A percentile compares a stretch with the other conserved stretches of the same genome.
These are phyloP conservation scores for Onychostoma macrolepis DNA, from an alignment of 2,113 vertebrate genomes.

Conservation along the genomic window DNA sequence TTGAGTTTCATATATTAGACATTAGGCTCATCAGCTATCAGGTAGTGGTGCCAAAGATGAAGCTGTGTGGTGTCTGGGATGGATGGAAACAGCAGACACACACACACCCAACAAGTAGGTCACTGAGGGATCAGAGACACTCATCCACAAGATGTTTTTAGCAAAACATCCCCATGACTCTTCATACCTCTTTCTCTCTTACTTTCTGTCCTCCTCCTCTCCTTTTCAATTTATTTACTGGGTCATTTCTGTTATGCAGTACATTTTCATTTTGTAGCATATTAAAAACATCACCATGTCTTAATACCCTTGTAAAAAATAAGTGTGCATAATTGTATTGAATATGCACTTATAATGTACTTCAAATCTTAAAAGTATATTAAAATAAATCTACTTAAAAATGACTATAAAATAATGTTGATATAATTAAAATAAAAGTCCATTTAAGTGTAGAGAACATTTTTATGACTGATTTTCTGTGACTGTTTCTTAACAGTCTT, in stretches of 20 bases:
- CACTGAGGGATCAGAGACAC: slow-evolving; percentile 38
- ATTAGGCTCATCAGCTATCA: slow-evolving; percentile 47
- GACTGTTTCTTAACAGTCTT: background rate
- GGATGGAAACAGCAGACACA: slow-evolving; percentile 24
- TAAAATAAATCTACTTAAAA: background rate
- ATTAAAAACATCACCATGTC: background rate
- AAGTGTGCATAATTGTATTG: background rate
- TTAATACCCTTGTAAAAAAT: background rate
- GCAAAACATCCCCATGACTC: slow-evolving; percentile 53
- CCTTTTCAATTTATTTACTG: background rate
- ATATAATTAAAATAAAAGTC: background rate
- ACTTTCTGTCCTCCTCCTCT: background rate
- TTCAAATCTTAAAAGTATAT: background rate
- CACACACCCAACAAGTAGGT: slow-evolving; percentile 44
- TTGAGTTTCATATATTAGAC: background rate
- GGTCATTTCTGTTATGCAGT: background rate
- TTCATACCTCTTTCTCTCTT: slow-evolving; percentile 20
- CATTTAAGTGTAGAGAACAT: background rate
- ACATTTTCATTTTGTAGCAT: background rate
- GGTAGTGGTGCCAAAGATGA: slow-evolving; percentile 46
- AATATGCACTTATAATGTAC: background rate
- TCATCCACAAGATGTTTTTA: slow-evolving; percentile 28
- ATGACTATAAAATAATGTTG: background rate
- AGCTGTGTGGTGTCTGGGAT: slow-evolving; percentile 25
- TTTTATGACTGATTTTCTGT: background rate